phyloP scores from a whole-genome alignment of 2,797 vertebrate species.

The Neomorphus geoffroyi region DNA sequence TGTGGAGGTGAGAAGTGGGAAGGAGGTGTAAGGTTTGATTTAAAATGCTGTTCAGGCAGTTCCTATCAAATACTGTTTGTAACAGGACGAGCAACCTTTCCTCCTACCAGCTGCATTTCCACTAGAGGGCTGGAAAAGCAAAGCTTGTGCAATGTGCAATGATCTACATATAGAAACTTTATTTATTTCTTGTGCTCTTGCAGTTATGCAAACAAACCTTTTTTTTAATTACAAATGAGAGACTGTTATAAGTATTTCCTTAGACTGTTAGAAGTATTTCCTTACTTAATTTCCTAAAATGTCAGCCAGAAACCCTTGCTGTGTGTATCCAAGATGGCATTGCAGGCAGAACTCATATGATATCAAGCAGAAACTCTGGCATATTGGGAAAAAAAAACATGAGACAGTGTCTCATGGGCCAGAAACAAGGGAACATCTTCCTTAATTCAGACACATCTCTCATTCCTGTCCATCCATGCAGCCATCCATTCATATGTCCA shows the following conservation, averaged over 20 bases:
- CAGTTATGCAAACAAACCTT: background rate
- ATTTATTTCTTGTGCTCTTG: background rate
- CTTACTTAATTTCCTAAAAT: background rate
- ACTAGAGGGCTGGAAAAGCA: constrained; percentile 54
- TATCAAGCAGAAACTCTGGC: background rate
- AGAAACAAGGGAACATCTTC: background rate
- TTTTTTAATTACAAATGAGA: background rate
- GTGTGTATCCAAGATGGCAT: background rate
- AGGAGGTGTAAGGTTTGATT: fast-evolving
- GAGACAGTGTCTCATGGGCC: background rate
- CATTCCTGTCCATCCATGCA: background rate
- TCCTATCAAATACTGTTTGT: background rate
- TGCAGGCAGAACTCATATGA: background rate
- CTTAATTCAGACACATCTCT: background rate
- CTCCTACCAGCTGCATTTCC: background rate
- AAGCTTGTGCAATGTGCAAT: background rate
- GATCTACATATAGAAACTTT: background rate
- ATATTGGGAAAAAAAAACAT: fast-evolving
- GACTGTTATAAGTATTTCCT: background rate
- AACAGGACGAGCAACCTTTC: background rate
- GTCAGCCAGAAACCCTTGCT: background rate
- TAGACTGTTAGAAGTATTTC: background rate
- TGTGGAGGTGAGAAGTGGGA: background rate
- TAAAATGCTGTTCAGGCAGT: background rate
- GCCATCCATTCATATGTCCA: background rate